These are phyloP conservation scores for Pyrrhura leucotis DNA, from an alignment of 2,797 vertebrate genomes.

Conservation along the genomic window DNA sequence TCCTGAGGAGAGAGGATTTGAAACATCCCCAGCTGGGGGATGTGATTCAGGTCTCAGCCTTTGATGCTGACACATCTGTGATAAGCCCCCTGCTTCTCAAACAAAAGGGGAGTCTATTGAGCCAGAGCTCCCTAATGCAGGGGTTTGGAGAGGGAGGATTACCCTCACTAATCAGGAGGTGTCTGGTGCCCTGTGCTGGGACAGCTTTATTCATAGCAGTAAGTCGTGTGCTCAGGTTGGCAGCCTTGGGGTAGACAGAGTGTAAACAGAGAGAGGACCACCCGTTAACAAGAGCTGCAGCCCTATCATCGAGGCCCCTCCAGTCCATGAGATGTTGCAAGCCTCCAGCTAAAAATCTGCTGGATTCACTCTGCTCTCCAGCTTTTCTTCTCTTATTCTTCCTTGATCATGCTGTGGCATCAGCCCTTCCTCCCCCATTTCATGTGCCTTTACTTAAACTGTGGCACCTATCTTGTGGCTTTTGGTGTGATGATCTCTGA, in stretches of 20 bases:
- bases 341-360: neutral
- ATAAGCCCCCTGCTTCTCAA: neutral
- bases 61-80: neutral
- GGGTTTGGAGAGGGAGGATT: neutral
- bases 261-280: neutral
- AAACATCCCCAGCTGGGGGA: neutral
- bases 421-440: neutral
- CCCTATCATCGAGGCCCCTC: neutral
- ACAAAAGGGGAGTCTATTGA: neutral
- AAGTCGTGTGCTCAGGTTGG: neutral
- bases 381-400: neutral
- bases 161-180: neutral
- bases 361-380: neutral
- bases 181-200: neutral
- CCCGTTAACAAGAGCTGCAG: neutral
- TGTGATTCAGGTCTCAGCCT: neutral
- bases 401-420: neutral
- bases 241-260: neutral
- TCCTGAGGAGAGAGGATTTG: neutral
- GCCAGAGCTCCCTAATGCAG: neutral
- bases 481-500: neutral
- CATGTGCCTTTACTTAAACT: neutral
- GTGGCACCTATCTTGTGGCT: neutral
- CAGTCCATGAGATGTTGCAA: neutral
- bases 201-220: neutral